Conservation (phyloP, 2,113 vertebrate species). For the Isurus oxyrinchus region DNA sequence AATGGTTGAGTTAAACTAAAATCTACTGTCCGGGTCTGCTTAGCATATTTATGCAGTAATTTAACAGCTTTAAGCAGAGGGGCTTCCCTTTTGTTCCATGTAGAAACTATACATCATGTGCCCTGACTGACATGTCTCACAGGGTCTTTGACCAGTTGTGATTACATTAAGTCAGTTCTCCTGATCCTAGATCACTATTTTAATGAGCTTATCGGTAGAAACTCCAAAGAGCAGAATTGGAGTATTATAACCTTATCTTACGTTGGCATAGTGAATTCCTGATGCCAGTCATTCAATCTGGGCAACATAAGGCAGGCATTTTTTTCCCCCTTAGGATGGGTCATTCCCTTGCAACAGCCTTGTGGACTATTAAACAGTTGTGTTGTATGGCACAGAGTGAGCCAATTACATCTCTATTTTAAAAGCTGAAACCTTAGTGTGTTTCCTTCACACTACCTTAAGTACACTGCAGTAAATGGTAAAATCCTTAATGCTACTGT, state of each 20-base stretch:
- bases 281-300: not conserved
- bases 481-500: not conserved
- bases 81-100: not conserved
- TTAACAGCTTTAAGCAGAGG: not conserved
- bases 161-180: not conserved
- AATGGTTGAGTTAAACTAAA: no score
- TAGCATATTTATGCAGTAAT: not conserved
- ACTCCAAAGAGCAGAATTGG: not conserved
- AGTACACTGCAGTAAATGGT: not conserved
- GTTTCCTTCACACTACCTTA: not conserved
- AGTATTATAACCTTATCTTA: not conserved
- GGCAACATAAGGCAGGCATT: not conserved
- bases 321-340: not conserved
- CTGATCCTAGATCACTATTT: not conserved
- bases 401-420: not conserved
- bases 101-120: not conserved
- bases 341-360: not conserved
- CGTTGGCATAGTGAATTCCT: not conserved
- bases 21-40: no score
- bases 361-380: not conserved
- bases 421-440: not conserved
- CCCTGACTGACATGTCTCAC: not conserved
- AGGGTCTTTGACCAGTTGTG: not conserved
- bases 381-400: not conserved
- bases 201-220: not conserved